Base-by-base conservation (phyloP, 1,140 invertebrate species). In the Euura lappo region DNA sequence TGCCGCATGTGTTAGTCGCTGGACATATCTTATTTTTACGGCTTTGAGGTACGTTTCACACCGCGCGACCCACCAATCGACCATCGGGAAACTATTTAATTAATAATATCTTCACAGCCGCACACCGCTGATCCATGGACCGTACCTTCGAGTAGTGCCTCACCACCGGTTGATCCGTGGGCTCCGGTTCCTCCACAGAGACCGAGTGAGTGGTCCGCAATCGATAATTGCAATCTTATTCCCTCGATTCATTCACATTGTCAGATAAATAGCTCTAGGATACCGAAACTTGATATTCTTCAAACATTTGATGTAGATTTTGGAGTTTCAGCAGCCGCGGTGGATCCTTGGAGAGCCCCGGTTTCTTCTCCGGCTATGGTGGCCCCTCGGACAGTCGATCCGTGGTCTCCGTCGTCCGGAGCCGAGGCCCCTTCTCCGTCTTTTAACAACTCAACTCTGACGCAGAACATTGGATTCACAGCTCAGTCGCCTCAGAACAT, bases 301-400 rank as follows among this genome's bases (percentile, higher is more conserved):
- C 8, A 64, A 64, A 64, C 8, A 64, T 64, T 28, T 68, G 2
- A 11, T 44, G 44, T 68, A 64, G 73, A 68, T 75, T 74, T 73
- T 69, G 60, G 28, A 69, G 76, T 80, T 75, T 68, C 70, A 84
- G 83, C 82, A 76, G 80, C 82, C 69, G 72, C 84, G 4, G 86
- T 85, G 64, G 92, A 93, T 86, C 91, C 92, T 2, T 93, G 92
- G 91, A 85, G 87, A 75, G 79, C 82, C 64, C 72, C 81, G 44
- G 75, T 77, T 68, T 70, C 82, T 45, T 77, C 80, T 6, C 74
- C 79, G 2, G 74, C 75, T 64, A 77, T 80, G n/a, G 77, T 82
- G 43, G 75, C 78, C 43, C 74, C 79, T 11, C 85, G 83, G 71
- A 77, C 79, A 2, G 72, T 79, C 46, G 90, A 91, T 79, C 90